Conservation (phyloP, 2,888 invertebrate species). For the Dryocosmus kuriphilus region DNA sequence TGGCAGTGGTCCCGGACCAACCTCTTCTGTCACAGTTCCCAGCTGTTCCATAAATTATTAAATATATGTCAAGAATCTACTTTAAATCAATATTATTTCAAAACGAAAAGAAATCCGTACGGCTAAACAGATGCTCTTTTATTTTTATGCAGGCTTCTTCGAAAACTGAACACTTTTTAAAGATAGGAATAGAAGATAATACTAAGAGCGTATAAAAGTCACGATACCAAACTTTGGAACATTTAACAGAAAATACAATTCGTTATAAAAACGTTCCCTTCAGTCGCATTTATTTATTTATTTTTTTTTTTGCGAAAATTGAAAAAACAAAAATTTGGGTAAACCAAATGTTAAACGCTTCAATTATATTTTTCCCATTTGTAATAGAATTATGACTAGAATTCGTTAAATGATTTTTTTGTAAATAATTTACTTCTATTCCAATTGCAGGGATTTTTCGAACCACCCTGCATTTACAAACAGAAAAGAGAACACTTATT, state of each 20-base stretch:
- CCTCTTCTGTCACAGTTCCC: slow-evolving; percentile 73
- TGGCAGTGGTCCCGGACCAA: slow-evolving; percentile 79
- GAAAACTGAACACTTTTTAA: background rate
- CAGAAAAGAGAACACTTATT: slow-evolving; percentile 16
- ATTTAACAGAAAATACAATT: no score
- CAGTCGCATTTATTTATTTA: no score
- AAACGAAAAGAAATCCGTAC: slow-evolving; percentile 1
- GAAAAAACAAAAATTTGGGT: no score
- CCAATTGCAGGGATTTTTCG: background rate
- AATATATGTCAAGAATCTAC: slow-evolving; percentile 68
- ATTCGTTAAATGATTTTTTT: background rate
- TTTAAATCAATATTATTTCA: slow-evolving; percentile 49
- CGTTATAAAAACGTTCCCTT: no score
- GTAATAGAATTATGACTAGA: background rate
- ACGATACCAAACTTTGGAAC: background rate
- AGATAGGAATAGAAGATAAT: background rate
- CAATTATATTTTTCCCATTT: background rate
- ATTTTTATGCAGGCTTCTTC: slow-evolving; percentile 5
- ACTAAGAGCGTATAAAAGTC: background rate
- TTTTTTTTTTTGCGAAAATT: no score
- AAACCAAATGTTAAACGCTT: background rate
- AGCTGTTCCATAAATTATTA: slow-evolving; percentile 74
- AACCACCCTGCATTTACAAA: slow-evolving; percentile 33
- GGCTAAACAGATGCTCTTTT: background rate
- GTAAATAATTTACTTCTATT: background rate